Conservation (phyloP, 1,140 invertebrate genomes). For the Vanessa atalanta region DNA sequence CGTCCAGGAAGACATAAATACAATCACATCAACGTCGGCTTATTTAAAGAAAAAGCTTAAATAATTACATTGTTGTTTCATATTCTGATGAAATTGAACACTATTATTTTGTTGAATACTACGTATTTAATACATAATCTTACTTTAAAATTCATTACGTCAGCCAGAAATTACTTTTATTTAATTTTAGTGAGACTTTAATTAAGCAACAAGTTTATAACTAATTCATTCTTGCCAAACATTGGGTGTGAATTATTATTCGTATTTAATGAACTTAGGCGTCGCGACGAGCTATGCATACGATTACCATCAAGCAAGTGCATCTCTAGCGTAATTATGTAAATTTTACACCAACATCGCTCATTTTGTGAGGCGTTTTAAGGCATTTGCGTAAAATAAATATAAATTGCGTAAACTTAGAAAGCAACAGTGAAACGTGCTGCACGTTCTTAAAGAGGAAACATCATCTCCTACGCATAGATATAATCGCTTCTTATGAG, state of each 20-base stretch:
- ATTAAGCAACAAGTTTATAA: conserved; percentile 40
- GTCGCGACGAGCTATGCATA: conserved; percentile 59
- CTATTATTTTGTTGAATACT: not conserved
- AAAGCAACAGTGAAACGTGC: conserved; percentile 38
- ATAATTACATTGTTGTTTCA: not conserved
- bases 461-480: conserved; percentile 24
- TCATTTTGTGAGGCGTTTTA: conserved; percentile 53
- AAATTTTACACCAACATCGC: conserved; percentile 58
- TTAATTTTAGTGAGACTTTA: conserved; percentile 18
- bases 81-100: not conserved
- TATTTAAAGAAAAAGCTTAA: no score
- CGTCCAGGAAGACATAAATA: no score
- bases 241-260: conserved; percentile 43
- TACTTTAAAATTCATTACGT: not conserved
- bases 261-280: conserved; percentile 46
- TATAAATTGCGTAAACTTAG: conserved; percentile 32
- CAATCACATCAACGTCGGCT: no score
- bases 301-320: conserved; percentile 56
- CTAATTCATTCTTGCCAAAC: conserved; percentile 42
- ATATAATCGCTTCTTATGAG: conserved; percentile 17
- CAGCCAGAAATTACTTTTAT: conserved; percentile 20
- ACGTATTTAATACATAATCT: not conserved
- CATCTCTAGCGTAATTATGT: conserved; percentile 68
- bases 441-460: conserved; percentile 18
- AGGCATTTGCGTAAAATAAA: conserved; percentile 41